Evolutionary conservation across 1,140 invertebrate genomes (phyloP).

Genomic region (Orchestia grillus): DNA sequence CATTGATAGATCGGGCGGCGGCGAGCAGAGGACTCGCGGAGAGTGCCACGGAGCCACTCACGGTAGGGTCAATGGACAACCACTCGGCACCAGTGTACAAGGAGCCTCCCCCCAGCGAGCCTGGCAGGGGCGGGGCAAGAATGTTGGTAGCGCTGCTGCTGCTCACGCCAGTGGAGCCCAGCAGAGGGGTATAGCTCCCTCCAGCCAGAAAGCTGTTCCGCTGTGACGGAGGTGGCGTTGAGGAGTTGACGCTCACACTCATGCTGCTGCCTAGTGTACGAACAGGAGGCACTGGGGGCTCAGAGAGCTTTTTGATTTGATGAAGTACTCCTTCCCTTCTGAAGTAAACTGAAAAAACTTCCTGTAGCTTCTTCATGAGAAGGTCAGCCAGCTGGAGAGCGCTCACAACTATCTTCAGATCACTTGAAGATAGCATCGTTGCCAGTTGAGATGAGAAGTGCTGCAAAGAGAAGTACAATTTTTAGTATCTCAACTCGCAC

Average conservation of each 20-base stretch:
- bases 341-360: slow-evolving; percentile 95
- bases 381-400: slow-evolving; percentile 97
- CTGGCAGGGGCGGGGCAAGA: slow-evolving; percentile 60
- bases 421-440: slow-evolving; percentile 96
- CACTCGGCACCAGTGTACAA: slow-evolving; percentile 21
- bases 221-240: not conserved
- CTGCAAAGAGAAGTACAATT: slow-evolving; percentile 82
- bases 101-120: not conserved
- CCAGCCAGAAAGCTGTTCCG: slow-evolving; percentile 35
- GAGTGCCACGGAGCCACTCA: slow-evolving; percentile 1
- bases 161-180: slow-evolving; percentile 77
- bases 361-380: slow-evolving; percentile 94
- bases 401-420: slow-evolving; percentile 94
- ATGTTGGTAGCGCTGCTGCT: slow-evolving; percentile 69
- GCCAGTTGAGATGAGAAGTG: slow-evolving; percentile 96
- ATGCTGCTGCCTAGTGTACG: not conserved
- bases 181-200: slow-evolving; percentile 71
- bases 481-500: slow-evolving; percentile 70
- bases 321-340: slow-evolving; percentile 82
- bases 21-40: slow-evolving; percentile 61
- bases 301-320: slow-evolving; percentile 64
- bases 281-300: not conserved
- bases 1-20: slow-evolving; percentile 30
- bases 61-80: not conserved
- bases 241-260: not conserved